Evolutionary conservation across 2,113 vertebrate species (phyloP).

Genomic region (Dipodomys spectabilis): DNA sequence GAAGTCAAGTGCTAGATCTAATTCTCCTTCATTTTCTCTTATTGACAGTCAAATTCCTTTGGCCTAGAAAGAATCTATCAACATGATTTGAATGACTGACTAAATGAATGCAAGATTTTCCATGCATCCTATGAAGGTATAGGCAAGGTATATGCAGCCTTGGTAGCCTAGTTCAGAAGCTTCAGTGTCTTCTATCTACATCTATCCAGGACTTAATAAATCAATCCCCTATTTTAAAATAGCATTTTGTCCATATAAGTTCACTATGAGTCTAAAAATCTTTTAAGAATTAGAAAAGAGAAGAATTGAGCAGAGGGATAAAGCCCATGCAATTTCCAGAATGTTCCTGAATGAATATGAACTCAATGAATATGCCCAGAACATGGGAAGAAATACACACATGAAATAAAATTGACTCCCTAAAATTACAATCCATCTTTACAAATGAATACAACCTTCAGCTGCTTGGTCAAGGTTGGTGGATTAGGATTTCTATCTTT

Average conservation of each 20-base stretch:
- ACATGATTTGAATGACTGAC: background rate
- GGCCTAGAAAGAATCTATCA: background rate
- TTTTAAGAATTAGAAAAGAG: conserved; percentile 59
- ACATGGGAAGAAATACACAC: conserved; percentile 22
- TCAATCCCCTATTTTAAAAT: conserved; percentile 32
- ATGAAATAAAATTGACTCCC: conserved; percentile 31
- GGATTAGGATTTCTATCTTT: conserved; percentile 58
- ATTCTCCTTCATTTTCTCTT: conserved; percentile 43
- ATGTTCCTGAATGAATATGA: background rate
- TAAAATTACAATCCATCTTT: conserved; percentile 48
- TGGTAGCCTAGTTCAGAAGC: background rate
- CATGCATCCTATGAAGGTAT: background rate
- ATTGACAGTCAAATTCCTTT: background rate
- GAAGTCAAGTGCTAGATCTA: background rate
- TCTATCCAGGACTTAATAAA: background rate
- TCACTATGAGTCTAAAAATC: conserved; percentile 10
- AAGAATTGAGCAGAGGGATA: background rate
- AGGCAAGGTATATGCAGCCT: background rate
- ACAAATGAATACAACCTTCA: conserved; percentile 49
- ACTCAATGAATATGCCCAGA: too few species aligned
- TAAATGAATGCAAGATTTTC: background rate
- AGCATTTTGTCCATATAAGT: conserved; percentile 1
- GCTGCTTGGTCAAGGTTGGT: conserved; percentile 48
- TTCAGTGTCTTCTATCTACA: background rate
- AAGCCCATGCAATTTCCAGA: conserved; percentile 51